Evolutionary conservation across 2,797 vertebrate genomes (phyloP), one percentile per base, ranked within the genome.

Genomic region (Thripadectes ignobilis): DNA sequence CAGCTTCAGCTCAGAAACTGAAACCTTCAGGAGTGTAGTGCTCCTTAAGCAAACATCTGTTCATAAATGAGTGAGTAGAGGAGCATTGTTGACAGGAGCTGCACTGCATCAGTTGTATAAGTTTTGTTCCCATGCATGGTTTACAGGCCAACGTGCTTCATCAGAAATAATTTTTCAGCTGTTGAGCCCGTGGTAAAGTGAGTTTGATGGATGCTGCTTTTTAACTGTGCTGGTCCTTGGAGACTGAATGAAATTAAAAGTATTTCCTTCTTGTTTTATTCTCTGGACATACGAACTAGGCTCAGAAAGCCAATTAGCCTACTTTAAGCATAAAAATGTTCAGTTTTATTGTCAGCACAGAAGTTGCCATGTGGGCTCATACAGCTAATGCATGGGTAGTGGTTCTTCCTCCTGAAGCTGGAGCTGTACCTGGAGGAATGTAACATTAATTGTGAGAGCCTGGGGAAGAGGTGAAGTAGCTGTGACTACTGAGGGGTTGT

Each of bases 251-350:
- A 73, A 93, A 92, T 86, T 75, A 41, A 84, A 81, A 92, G 72
- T 83, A 32, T 89, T 92, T 95, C 59, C 24, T 91, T 13, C 32
- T 48, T 52, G 49, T 52, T 91, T 87, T 95, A 69, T 52, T 90
- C 91, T 93, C 73, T 92, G 85, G 55, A 55, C 4, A 2, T 61
- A 45, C 1, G 36, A 85, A 46, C 61, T 67, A 84, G 91, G 26
- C 69, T 79, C 39, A 34, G 54, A 85, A 93, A 92, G 66, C 36
- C 69, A 75, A 81, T 96, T 96, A 92, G 91, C 94, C 92, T 92
- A 62, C 69, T 96, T 89, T n/a, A 73, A 71, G 66, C 24, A 19
- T 88, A 11, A 86, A 93, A 91, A 49, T 1, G 13, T 66, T 79
- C 27, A 49, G 39, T 57, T 78, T 22, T 62, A 3, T 78, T 88